Evolutionary conservation across 2,113 vertebrate genomes (phyloP), one percentile per base, ranked within the genome.

Genomic region (Raja brachyura): DNA sequence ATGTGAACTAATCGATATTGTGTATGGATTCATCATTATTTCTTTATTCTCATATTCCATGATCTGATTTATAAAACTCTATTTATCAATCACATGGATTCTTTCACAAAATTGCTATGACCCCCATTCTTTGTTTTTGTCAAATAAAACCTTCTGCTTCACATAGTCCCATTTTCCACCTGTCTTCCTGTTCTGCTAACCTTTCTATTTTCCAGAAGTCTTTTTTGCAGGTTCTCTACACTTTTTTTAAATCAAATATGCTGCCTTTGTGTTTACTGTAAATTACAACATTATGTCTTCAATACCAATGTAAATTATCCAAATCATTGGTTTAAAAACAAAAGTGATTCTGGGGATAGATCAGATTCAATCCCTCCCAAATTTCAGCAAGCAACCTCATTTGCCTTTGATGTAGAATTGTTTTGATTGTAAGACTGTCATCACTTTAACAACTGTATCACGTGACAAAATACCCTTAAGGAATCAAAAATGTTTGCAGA

Each of bases 21-120:
- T n/a, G 56, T n/a, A 16, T 86, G 83, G 61, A 61, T 86, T 86
- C 28, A 86, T 61, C 56, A 61, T 56, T 83, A 83, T 61, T 86
- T 86, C 56, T 28, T 86, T 86, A 61, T 25, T 61, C 25, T n/a
- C 83, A 86, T 4, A 16, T 61, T n/a, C 56, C 59, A 86, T 86
- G 54, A 61, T 56, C 56, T 14, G 59, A 83, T 86, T 86, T 31
- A 86, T n/a, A 61, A 61, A 61, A n/a, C 56, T 86, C 83, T n/a
- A 63, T 33, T 77, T 77, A 33, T 77, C 10, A 33, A 13, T 2
- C 75, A 22, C 18, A 5, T 73, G 70, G 2, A 20, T 85, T 85
- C 54, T n/a, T n/a, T n/a, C 20, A 28, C 22, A 18, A 56, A 14
- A 39, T 31, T 31, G 16, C 59, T 31, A 48, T 48, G 39, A 48